phyloP scores from a whole-genome alignment of 2,888 invertebrate genomes.

The Hofmannophila pseudospretella region DNA sequence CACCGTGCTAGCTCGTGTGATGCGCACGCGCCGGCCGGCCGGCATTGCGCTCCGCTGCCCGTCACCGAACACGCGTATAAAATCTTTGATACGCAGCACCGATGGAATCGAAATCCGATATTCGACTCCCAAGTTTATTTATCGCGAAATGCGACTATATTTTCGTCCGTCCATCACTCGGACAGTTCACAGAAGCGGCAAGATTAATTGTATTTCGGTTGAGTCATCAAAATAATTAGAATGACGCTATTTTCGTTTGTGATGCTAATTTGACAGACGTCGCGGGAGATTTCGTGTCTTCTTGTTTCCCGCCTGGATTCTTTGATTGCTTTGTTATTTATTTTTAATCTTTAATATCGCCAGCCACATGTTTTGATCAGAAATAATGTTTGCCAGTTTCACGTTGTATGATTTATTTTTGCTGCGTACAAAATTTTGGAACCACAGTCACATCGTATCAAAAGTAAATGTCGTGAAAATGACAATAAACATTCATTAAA shows the following conservation, averaged over 20 bases:
- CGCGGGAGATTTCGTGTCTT: constrained; percentile 72
- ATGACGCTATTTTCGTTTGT: constrained; percentile 76
- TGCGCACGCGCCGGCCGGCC: constrained; percentile 20
- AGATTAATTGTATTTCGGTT: constrained; percentile 78
- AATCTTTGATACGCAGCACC: constrained; percentile 75
- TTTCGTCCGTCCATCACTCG: constrained; percentile 73
- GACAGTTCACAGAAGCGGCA: constrained; percentile 76
- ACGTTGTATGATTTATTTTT: constrained; percentile 8
- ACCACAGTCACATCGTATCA: constrained; percentile 26
- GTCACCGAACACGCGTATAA: constrained; percentile 53
- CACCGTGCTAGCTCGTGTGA: too few species aligned
- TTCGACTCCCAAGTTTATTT: constrained; percentile 68
- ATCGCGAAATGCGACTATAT: constrained; percentile 76
- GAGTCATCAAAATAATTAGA: constrained; percentile 79
- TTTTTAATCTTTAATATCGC: constrained; percentile 33
- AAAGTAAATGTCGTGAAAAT: constrained; percentile 35
- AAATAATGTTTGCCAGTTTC: constrained; percentile 1
- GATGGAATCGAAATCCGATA: constrained; percentile 76
- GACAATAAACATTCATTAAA: constrained; percentile 54
- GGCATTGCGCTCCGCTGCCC: constrained; percentile 55
- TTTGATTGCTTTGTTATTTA: constrained; percentile 66
- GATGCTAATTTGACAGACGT: constrained; percentile 78
- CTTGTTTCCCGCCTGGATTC: constrained; percentile 57
- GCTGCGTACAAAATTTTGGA: constrained; percentile 1
- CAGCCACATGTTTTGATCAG: constrained; percentile 25